Evolutionary conservation across 37 sponge, comb jelly and placozoan species (phyloP).

Genomic region (Lycopodina hypogea): DNA sequence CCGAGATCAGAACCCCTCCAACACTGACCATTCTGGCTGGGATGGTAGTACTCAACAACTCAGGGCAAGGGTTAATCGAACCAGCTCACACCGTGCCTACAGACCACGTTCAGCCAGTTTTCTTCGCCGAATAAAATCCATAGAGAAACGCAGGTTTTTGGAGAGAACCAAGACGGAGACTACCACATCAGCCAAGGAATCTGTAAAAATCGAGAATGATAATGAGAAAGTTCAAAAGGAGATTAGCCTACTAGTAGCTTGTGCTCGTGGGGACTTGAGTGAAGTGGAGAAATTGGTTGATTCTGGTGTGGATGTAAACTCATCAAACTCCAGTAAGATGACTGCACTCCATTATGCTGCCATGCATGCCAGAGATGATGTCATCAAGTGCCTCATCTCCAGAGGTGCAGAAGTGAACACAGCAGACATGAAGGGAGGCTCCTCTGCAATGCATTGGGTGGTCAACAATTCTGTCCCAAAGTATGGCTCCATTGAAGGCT

Average conservation of each 20-base stretch:
- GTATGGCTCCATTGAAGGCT: slow-evolving; percentile 17
- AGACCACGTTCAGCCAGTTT: slow-evolving; percentile 23
- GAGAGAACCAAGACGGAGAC: neutral
- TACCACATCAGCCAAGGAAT: neutral
- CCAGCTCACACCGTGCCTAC: slow-evolving; percentile 4
- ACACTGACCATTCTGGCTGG: no score
- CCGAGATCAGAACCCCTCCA: no score
- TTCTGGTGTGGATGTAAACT: slow-evolving; percentile 42
- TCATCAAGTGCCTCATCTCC: slow-evolving; percentile 38
- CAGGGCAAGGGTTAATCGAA: neutral
- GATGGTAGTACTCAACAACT: neutral
- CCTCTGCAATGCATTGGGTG: slow-evolving; percentile 64
- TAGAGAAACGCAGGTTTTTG: neutral
- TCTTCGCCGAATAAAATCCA: slow-evolving; percentile 19
- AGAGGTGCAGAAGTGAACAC: slow-evolving; percentile 49
- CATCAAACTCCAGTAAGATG: slow-evolving; percentile 44
- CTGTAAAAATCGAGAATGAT: slow-evolving; percentile 19
- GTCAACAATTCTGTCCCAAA: slow-evolving; percentile 51
- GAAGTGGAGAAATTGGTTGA: slow-evolving; percentile 23
- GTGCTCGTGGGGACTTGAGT: slow-evolving; percentile 50
- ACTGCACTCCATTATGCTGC: slow-evolving; percentile 71
- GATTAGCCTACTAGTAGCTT: slow-evolving; percentile 28
- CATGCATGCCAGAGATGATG: slow-evolving; percentile 54
- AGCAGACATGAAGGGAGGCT: slow-evolving; percentile 61
- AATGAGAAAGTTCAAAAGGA: slow-evolving; percentile 8